A percentile compares a stretch with the other conserved stretches of the same genome.
Conservation (phyloP, 2,113 vertebrate species). For the Saguinus imperator region DNA sequence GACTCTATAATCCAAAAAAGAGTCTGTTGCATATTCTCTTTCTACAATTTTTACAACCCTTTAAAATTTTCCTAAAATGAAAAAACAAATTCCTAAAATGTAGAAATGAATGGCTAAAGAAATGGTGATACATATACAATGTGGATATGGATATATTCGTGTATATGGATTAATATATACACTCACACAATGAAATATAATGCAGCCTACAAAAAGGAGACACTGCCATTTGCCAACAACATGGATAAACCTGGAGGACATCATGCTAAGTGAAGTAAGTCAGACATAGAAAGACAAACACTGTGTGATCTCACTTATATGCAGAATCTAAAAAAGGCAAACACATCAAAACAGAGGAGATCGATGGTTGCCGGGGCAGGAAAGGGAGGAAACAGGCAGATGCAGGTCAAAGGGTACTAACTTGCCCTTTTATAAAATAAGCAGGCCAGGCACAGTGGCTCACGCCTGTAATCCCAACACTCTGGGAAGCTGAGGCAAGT, state of each 20-base stretch:
- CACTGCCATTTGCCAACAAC: background rate
- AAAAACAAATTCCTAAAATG: background rate
- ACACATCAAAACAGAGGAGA: background rate
- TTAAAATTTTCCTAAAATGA: background rate
- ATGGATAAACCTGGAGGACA: background rate
- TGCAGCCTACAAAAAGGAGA: background rate
- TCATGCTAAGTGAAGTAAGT: background rate
- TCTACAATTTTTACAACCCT: background rate
- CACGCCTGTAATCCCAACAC: too few species aligned
- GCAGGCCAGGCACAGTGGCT: too few species aligned
- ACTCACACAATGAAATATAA: background rate
- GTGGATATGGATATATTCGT: too few species aligned
- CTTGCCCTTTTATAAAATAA: background rate
- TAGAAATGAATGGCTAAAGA: background rate
- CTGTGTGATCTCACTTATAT: background rate
- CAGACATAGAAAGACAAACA: background rate
- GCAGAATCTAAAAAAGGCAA: background rate
- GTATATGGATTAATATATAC: background rate
- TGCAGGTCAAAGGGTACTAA: background rate
- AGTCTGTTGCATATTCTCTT: background rate
- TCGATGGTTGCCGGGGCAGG: background rate
- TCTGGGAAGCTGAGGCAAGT: too few species aligned
- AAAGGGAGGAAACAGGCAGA: background rate
- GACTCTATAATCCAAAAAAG: background rate
- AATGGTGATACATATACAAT: background rate